These are phyloP conservation scores for Paramisgurnus dabryanus DNA, from an alignment of 2,113 vertebrate species.

Conservation along the genomic window DNA sequence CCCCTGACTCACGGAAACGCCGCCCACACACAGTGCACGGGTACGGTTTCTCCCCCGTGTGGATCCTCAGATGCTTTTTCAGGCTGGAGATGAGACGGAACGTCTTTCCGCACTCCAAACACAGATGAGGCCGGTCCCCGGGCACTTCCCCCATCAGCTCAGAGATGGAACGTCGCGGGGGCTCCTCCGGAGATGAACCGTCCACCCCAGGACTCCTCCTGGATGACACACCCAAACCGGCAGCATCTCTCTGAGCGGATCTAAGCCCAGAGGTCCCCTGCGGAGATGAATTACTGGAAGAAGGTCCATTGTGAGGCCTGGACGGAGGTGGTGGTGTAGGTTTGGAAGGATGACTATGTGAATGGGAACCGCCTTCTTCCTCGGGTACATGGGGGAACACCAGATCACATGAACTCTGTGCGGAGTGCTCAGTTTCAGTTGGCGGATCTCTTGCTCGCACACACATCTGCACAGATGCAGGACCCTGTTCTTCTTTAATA, in stretches of 20 bases:
- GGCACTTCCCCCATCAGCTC: conserved; percentile 61
- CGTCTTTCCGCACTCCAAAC: conserved; percentile 79
- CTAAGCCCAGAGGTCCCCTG: conserved; percentile 42
- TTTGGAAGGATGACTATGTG: conserved; percentile 59
- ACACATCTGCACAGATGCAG: conserved; percentile 51
- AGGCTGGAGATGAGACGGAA: conserved; percentile 80
- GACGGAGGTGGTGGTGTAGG: conserved; percentile 55
- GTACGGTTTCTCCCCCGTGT: conserved; percentile 80
- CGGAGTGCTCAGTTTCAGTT: conserved; percentile 58
- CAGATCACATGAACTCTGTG: conserved; percentile 66
- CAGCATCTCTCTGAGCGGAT: conserved; percentile 44
- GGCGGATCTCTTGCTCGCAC: conserved; percentile 49
- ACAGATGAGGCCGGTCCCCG: conserved; percentile 75
- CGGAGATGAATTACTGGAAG: conserved; percentile 40
- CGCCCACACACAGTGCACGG: conserved; percentile 77
- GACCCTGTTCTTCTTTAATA: conserved; percentile 76
- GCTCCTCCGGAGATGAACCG: conserved; percentile 52
- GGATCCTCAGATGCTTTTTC: conserved; percentile 82
- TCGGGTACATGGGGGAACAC: conserved; percentile 65
- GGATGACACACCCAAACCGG: conserved; percentile 60
- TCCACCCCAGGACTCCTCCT: conserved; percentile 58
- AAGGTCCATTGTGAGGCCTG: conserved; percentile 55
- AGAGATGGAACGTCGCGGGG: conserved; percentile 59
- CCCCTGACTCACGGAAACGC: conserved; percentile 77
- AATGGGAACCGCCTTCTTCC: conserved; percentile 61